Evolutionary conservation across 1,140 invertebrate species (phyloP).

Genomic region (Homalodisca vitripennis): DNA sequence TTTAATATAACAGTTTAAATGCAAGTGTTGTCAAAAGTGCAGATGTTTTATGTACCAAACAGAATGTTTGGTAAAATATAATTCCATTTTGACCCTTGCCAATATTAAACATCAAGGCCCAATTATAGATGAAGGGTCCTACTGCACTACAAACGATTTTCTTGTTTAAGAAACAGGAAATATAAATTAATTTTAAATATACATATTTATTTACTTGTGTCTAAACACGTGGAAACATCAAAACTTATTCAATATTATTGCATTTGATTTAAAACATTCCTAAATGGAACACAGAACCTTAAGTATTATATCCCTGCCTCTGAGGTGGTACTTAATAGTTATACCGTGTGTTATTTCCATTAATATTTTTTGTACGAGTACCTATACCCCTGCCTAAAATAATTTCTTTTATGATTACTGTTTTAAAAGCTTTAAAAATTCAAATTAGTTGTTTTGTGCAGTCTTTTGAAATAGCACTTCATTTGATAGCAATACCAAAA

Average conservation of each 20-base stretch:
- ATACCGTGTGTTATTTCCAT: slow-evolving; percentile 14
- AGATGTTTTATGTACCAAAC: no score
- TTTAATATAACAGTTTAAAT: no score
- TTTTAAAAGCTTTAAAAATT: background rate
- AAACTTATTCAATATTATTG: background rate
- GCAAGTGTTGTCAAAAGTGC: no score
- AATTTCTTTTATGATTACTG: background rate
- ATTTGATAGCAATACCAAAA: slow-evolving; percentile 1
- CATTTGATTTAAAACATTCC: background rate
- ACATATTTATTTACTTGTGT: no score
- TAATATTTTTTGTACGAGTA: slow-evolving; percentile 9
- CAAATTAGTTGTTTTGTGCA: background rate
- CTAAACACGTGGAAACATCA: slow-evolving; percentile 14
- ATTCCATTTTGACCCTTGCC: no score
- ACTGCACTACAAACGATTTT: no score
- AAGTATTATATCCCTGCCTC: slow-evolving; percentile 19
- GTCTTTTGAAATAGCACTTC: background rate
- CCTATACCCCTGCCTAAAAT: background rate
- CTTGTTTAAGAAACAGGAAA: no score
- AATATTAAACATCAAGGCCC: no score
- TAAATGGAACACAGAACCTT: background rate
- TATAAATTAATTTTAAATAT: no score
- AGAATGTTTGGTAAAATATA: no score
- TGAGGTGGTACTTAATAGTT: slow-evolving; percentile 6
- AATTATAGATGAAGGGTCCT: no score